Conservation (phyloP, 2,888 invertebrate species). For the Litoditis marina region DNA sequence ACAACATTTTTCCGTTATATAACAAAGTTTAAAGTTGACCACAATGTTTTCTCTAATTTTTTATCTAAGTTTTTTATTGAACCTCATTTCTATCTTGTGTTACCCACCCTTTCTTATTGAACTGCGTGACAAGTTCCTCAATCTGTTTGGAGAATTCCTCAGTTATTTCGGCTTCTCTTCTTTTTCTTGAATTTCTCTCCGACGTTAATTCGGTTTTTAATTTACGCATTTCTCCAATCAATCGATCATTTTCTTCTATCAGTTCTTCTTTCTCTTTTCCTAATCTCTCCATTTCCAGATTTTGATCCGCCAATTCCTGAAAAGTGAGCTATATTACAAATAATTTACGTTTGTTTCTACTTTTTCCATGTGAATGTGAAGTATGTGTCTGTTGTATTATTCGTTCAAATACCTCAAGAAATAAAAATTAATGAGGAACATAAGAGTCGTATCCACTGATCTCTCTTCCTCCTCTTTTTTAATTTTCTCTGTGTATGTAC, state of each 20-base stretch:
- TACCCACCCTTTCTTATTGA: slow-evolving; percentile 1
- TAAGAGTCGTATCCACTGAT: too few relatives aligned
- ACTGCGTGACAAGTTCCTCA: slow-evolving; percentile 4
- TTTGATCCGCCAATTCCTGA: slow-evolving; percentile 16
- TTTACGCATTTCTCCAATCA: slow-evolving; percentile 9
- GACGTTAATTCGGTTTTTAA: slow-evolving; percentile 7
- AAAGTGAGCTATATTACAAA: neutral
- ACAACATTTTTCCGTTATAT: too few relatives aligned
- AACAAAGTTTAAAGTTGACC: too few relatives aligned
- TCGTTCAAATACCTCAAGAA: too few relatives aligned
- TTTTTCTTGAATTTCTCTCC: neutral
- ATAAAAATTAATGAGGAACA: too few relatives aligned
- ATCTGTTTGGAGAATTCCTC: slow-evolving; percentile 11
- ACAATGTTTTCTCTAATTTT: too few relatives aligned
- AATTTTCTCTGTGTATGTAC: too few relatives aligned
- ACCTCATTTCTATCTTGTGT: neutral
- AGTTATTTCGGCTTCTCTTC: slow-evolving; percentile 6
- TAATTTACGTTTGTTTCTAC: too few relatives aligned
- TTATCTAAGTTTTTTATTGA: slow-evolving; percentile 2
- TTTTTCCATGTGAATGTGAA: too few relatives aligned
- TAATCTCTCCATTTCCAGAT: slow-evolving; percentile 5
- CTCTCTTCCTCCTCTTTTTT: too few relatives aligned
- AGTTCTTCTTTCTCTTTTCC: slow-evolving; percentile 15
- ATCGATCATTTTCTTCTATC: slow-evolving; percentile 10
- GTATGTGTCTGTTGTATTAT: too few relatives aligned